Conservation (phyloP, 2,113 vertebrate genomes). For the Hystrix brachyura region DNA sequence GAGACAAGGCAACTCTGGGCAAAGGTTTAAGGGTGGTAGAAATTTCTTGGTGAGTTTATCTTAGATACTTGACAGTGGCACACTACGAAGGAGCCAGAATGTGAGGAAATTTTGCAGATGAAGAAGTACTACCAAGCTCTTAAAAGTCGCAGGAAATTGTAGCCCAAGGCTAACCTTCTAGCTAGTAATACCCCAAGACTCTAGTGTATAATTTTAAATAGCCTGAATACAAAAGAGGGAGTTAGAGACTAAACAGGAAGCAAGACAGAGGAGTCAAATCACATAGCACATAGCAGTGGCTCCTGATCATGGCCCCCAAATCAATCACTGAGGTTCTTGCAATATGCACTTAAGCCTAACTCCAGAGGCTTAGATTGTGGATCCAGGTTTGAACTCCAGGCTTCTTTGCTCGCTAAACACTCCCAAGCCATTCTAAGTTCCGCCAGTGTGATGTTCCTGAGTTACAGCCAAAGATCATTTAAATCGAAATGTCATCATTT, state of each 20-base stretch:
- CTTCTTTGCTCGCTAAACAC: not conserved
- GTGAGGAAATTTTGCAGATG: not conserved
- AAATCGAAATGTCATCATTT: conserved; percentile 35
- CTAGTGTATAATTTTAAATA: not conserved
- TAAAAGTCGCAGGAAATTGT: conserved; percentile 45
- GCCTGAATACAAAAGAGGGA: conserved; percentile 38
- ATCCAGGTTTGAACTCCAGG: not conserved
- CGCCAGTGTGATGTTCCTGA: not conserved
- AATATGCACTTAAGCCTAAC: not conserved
- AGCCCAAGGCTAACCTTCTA: conserved; percentile 16
- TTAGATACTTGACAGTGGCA: not conserved
- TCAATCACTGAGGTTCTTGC: not conserved
- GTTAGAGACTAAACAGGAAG: not conserved
- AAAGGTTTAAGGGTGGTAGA: not conserved
- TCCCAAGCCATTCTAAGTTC: not conserved
- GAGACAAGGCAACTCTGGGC: not conserved
- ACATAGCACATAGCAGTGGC: not conserved
- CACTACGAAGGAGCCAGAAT: conserved; percentile 42
- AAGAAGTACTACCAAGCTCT: not conserved
- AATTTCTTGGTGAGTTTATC: conserved; percentile 30
- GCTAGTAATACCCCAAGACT: not conserved
- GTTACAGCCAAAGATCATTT: not conserved
- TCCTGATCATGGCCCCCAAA: not conserved
- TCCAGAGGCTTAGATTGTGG: not conserved
- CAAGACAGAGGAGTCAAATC: not conserved